phyloP scores from a whole-genome alignment of 2,797 vertebrate species.

The Pipistrellus nathusii region DNA sequence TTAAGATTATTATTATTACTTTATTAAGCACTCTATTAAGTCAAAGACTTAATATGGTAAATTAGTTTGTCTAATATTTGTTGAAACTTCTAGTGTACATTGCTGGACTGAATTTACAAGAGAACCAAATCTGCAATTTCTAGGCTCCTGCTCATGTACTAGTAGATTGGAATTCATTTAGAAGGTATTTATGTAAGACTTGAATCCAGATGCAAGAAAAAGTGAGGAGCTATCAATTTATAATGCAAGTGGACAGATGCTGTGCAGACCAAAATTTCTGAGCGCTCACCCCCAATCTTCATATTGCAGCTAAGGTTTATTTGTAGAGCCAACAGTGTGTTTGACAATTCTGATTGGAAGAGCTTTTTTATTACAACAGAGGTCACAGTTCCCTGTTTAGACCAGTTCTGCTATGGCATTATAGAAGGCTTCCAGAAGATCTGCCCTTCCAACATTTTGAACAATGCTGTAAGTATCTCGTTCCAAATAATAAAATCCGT shows the following conservation, averaged over 20 bases:
- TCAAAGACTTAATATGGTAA: not conserved
- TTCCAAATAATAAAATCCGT: not conserved
- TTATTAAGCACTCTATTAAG: not conserved
- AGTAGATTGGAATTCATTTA: not conserved
- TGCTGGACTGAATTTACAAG: not conserved
- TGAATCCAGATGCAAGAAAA: not conserved
- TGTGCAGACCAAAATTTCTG: not conserved
- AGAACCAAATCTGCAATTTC: not conserved
- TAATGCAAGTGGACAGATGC: not conserved
- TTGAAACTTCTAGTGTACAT: not conserved
- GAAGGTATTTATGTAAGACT: not conserved
- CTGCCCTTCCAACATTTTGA: not conserved
- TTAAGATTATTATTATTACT: not conserved
- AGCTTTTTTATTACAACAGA: not conserved
- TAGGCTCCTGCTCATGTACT: not conserved
- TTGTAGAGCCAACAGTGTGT: not conserved
- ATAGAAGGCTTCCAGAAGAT: not conserved
- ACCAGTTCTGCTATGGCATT: not conserved
- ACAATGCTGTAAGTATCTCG: not conserved
- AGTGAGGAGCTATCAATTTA: not conserved
- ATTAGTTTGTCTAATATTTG: not conserved
- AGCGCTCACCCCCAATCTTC: not conserved
- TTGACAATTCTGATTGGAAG: not conserved
- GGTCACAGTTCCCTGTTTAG: not conserved
- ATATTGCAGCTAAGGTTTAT: not conserved